Conservation (phyloP, 2,797 vertebrate species). For the Taenioides sp. region DNA sequence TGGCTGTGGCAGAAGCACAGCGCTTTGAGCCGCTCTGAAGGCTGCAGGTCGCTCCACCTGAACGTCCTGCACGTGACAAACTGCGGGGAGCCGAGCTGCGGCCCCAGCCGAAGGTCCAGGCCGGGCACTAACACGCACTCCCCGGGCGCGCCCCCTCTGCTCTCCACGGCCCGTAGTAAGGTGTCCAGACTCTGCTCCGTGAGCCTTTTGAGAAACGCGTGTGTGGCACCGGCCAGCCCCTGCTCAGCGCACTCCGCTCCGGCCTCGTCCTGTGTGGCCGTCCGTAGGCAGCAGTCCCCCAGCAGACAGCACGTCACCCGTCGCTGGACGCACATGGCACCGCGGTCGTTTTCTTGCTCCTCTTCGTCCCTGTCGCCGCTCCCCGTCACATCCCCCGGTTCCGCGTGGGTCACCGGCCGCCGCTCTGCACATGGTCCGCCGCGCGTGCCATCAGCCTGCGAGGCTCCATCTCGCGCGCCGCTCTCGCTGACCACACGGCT, state of each 20-base stretch:
- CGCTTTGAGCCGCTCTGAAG: conserved; percentile 85
- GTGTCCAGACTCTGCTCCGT: conserved; percentile 89
- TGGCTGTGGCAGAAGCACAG: conserved; percentile 89
- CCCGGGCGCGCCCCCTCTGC: conserved; percentile 84
- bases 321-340: conserved; percentile 73
- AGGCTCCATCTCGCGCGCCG: conserved; percentile 80
- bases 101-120: conserved; percentile 81
- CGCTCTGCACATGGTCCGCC: conserved; percentile 69
- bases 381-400: conserved; percentile 57
- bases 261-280: conserved; percentile 63
- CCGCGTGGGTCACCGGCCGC: conserved; percentile 71
- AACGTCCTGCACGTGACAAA: conserved; percentile 88
- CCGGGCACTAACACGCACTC: conserved; percentile 83
- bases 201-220: conserved; percentile 87
- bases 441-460: conserved; percentile 70
- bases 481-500: conserved; percentile 89
- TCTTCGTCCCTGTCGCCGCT: conserved; percentile 66
- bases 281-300: conserved; percentile 79
- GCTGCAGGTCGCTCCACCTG: conserved; percentile 93
- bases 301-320: conserved; percentile 91
- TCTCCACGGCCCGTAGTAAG: conserved; percentile 90
- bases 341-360: conserved; percentile 69
- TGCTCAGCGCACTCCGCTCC: conserved; percentile 70
- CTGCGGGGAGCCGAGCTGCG: conserved; percentile 82
- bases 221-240: conserved; percentile 84